A percentile compares a stretch with the other conserved stretches of the same genome.
Conservation (phyloP, 2,888 invertebrate genomes). For the Mesorhabditis sp. region DNA sequence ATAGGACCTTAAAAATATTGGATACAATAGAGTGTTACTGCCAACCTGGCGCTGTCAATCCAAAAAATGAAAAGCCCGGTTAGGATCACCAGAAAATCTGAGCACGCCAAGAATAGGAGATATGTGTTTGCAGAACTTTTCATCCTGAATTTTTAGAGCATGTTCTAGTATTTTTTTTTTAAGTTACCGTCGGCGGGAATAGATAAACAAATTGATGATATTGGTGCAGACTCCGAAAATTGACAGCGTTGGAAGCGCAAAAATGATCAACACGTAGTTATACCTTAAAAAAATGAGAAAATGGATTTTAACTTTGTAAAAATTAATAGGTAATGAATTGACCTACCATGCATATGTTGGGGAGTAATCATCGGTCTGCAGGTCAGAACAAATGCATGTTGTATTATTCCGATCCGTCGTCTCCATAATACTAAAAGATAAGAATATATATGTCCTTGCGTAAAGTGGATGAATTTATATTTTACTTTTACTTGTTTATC, state of each 20-base stretch:
- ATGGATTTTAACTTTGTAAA: background rate
- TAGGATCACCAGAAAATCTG: constrained; percentile 56
- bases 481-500: no score
- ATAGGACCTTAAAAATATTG: constrained; percentile 29
- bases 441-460: background rate
- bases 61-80: constrained; percentile 58
- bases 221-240: constrained; percentile 57
- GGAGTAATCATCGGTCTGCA: constrained; percentile 55
- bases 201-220: constrained; percentile 55
- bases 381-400: constrained; percentile 53
- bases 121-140: constrained; percentile 54
- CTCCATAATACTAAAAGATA: background rate
- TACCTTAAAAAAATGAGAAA: constrained; percentile 24
- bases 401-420: constrained; percentile 2
- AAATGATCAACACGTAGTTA: constrained; percentile 47
- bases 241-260: constrained; percentile 50
- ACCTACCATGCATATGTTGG: constrained; percentile 53
- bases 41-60: constrained; percentile 38
- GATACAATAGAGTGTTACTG: background rate
- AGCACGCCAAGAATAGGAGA: constrained; percentile 52
- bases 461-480: no score
- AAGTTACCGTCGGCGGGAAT: constrained; percentile 42
- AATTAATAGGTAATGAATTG: background rate
- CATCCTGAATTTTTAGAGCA: constrained; percentile 14
- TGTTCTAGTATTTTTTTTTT: constrained; percentile 9